A percentile compares a stretch with the other conserved stretches of the same genome.
Conservation (phyloP, 2,888 invertebrate species). For the Trilocha varians region DNA sequence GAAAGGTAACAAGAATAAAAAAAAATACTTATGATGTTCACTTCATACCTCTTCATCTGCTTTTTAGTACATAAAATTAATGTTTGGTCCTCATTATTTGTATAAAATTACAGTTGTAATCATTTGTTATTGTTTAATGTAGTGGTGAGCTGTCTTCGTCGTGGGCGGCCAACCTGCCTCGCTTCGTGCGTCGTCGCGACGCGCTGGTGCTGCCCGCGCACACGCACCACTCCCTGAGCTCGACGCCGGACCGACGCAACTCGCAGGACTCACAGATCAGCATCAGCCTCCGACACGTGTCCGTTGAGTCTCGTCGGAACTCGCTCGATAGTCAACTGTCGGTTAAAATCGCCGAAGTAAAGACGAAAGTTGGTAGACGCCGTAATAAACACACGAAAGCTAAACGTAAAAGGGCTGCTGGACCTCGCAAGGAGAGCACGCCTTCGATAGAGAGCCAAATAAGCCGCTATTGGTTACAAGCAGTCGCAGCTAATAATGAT, state of each 20-base stretch:
- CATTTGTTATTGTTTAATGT: no score
- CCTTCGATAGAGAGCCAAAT: conserved; percentile 88
- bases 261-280: conserved; percentile 80
- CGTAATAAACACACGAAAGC: conserved; percentile 61
- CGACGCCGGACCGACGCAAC: conserved; percentile 73
- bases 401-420: conserved; percentile 51
- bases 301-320: conserved; percentile 88
- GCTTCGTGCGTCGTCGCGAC: conserved; percentile 87
- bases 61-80: not conserved
- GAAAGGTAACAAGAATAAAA: conserved; percentile 40
- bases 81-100: no score
- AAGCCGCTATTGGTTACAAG: conserved; percentile 77
- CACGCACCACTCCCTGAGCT: conserved; percentile 66
- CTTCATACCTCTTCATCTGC: no score
- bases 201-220: conserved; percentile 78
- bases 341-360: conserved; percentile 88
- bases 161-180: conserved; percentile 92
- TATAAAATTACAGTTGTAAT: no score
- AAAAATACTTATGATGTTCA: not conserved
- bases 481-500: conserved; percentile 71
- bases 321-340: conserved; percentile 91
- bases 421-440: conserved; percentile 77
- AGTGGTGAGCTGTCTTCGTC: conserved; percentile 91
- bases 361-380: conserved; percentile 77
- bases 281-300: conserved; percentile 85